Conservation (phyloP, 2,888 invertebrate genomes). For the Opisthograptis luteolata region DNA sequence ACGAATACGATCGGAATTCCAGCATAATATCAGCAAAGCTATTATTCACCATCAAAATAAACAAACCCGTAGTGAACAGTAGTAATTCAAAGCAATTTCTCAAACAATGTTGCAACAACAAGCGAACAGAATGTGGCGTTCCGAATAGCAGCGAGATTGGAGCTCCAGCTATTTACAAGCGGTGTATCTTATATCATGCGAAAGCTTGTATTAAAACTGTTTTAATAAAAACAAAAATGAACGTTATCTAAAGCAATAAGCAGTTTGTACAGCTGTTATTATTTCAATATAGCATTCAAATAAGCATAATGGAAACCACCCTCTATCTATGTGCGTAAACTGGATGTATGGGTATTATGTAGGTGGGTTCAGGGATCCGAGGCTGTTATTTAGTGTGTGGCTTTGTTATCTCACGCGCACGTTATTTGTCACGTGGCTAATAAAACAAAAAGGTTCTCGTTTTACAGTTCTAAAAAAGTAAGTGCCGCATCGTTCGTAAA, state of each 20-base stretch:
- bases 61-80: not conserved
- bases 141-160: conserved; percentile 5
- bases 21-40: not conserved
- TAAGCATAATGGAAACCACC: too few species aligned
- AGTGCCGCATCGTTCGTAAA: not conserved
- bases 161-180: not conserved
- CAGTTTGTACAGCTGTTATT: too few species aligned
- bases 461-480: not conserved
- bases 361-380: too few species aligned
- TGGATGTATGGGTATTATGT: too few species aligned
- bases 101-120: conserved; percentile 10
- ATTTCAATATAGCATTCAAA: too few species aligned
- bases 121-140: not conserved
- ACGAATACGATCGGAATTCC: too few species aligned
- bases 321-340: too few species aligned
- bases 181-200: not conserved
- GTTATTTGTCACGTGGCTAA: not conserved
- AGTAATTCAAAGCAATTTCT: not conserved
- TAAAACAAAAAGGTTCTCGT: conserved; percentile 6
- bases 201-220: too few species aligned
- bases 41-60: not conserved
- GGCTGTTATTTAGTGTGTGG: too few species aligned
- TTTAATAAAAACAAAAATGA: too few species aligned
- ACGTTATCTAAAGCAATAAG: too few species aligned
- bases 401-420: too few species aligned